Base-by-base conservation (phyloP, 1,140 invertebrate species). In the Sarcophaga peregrina region DNA sequence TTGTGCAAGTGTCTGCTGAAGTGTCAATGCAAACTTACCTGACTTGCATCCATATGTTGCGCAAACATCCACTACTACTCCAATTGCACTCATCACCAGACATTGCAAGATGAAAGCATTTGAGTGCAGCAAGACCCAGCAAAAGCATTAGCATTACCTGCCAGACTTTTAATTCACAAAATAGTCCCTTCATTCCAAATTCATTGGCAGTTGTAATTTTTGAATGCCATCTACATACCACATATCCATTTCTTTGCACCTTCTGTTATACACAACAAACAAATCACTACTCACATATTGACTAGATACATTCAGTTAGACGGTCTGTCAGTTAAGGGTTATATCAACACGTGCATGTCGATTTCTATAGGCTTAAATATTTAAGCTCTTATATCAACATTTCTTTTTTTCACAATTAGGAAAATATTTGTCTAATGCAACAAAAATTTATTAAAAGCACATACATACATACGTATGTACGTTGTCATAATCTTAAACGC, bases 11-110 rank as follows among this genome's bases (percentile, higher is more conserved):
- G 52, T 81, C 25, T 37, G 37, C 80, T 86, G 87, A 86, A 86
- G 87, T 88, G 87, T 88, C 86, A 88, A 88, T 88, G 86, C 87
- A 88, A 88, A 88, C 87, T 88, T 88, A 88, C 87, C 87, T 88
- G 87, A 88, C 87, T 88, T 88, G 87, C 87, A 88, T 88, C 86
- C 86, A 86, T 88, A 88, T 88, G 87, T 87, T 88, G 86, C 86
- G 87, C 87, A 88, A 88, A 88, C 87, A 88, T 88, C 87, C 86
- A 76, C 54, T 13, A 58, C 54, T 58, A 58, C 54, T 58, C 7
- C 54, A 58, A 58, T n/a, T 58, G n/a, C 54, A 68, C 62, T 20
- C 54, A 58, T 58, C 20, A n/a, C 17, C n/a, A 68, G 15, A 68
- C 62, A 68, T 37, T 25, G 17, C 17, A 68, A 68, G 20, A 7